phyloP scores from a whole-genome alignment of 2,113 vertebrate genomes.

The Ellobius talpinus region DNA sequence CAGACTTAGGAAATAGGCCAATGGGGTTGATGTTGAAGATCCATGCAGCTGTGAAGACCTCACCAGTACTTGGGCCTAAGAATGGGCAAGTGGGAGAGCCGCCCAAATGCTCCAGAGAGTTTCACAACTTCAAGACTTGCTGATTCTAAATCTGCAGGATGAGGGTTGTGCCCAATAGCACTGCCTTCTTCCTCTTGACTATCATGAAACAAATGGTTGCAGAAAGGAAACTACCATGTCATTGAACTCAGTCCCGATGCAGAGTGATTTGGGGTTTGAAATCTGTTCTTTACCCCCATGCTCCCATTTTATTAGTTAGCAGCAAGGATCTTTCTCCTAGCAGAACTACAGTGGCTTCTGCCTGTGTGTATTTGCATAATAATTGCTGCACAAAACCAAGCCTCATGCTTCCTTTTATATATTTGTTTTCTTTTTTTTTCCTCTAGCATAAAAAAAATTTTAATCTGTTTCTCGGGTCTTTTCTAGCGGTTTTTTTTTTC shows the following conservation, averaged over 20 bases:
- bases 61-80: neutral
- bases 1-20: neutral
- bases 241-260: neutral
- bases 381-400: slow-evolving; percentile 75
- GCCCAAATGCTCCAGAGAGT: neutral
- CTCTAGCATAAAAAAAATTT: slow-evolving; percentile 28
- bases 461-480: slow-evolving; percentile 45
- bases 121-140: neutral
- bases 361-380: slow-evolving; percentile 72
- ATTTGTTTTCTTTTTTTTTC: slow-evolving; percentile 33
- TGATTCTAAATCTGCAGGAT: neutral
- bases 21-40: neutral
- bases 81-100: neutral
- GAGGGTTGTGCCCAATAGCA: neutral
- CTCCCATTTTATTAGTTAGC: slow-evolving; percentile 75
- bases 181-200: neutral
- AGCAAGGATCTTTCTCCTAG: slow-evolving; percentile 46
- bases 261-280: slow-evolving; percentile 43
- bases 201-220: neutral
- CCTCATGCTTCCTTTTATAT: slow-evolving; percentile 19
- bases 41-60: neutral
- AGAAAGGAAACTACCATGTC: slow-evolving; percentile 23
- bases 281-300: slow-evolving; percentile 23
- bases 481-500: slow-evolving; percentile 7
- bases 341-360: slow-evolving; percentile 36